These are phyloP conservation scores for Geotrupes spiniger DNA, from an alignment of 2,888 invertebrate genomes.

Conservation along the genomic window DNA sequence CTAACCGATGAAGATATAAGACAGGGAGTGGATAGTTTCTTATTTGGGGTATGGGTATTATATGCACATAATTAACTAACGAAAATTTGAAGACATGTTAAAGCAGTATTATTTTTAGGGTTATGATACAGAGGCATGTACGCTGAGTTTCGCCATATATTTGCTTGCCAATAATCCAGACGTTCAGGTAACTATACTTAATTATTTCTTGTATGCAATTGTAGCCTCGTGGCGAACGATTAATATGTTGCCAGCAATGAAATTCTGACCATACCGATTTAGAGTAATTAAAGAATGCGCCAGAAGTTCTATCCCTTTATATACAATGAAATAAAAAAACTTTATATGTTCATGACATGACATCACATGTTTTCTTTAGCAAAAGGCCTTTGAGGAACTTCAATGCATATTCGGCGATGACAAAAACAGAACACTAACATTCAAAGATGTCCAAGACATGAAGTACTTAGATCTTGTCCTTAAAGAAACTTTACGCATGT, in stretches of 20 bases:
- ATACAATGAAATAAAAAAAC: no score
- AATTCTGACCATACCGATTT: no score
- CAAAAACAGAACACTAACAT: slow-evolving; percentile 32
- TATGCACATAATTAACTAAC: no score
- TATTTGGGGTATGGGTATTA: slow-evolving; percentile 63
- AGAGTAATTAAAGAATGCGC: no score
- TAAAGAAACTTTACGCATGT: slow-evolving; percentile 56
- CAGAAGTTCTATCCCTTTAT: no score
- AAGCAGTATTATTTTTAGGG: slow-evolving; percentile 27
- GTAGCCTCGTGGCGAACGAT: no score
- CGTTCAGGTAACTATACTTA: slow-evolving; percentile 25
- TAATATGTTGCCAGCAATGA: no score
- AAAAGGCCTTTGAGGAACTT: slow-evolving; percentile 38
- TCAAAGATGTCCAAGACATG: slow-evolving; percentile 46
- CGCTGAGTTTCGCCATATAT: slow-evolving; percentile 26
- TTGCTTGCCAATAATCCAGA: slow-evolving; percentile 26
- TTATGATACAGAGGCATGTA: slow-evolving; percentile 31
- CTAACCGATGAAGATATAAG: slow-evolving; percentile 33
- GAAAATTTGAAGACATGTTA: no score
- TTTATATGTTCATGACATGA: no score
- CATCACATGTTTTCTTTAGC: slow-evolving; percentile 16
- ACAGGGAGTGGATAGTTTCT: slow-evolving; percentile 54
- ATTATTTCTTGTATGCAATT: no score
- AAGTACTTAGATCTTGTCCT: slow-evolving; percentile 58
- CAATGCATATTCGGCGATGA: slow-evolving; percentile 33